These are phyloP conservation scores for Micrastur ruficollis DNA, from an alignment of 2,797 vertebrate species.

Conservation along the genomic window DNA sequence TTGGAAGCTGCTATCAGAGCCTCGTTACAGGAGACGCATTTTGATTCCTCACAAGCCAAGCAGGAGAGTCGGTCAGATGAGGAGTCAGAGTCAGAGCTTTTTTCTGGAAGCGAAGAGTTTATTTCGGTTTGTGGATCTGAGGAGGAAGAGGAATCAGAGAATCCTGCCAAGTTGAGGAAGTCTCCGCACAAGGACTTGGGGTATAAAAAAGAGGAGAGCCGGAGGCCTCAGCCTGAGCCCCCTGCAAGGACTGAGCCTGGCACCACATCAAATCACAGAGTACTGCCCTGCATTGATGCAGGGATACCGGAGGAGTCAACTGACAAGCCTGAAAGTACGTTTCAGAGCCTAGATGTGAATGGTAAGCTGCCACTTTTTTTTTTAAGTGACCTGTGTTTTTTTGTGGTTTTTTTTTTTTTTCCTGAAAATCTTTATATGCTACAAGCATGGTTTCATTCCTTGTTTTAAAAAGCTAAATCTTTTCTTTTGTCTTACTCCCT, in stretches of 20 bases:
- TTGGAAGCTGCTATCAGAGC: slow-evolving; percentile 97
- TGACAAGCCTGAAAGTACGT: slow-evolving; percentile 71
- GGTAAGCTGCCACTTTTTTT: slow-evolving; percentile 68
- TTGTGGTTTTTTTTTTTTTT: background rate
- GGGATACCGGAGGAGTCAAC: slow-evolving; percentile 74
- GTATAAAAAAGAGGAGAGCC: slow-evolving; percentile 91
- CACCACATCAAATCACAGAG: slow-evolving; percentile 80
- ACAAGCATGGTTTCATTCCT: background rate
- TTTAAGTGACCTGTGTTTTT: background rate
- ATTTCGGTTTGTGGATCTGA: slow-evolving; percentile 96
- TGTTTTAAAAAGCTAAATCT: background rate
- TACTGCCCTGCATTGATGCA: slow-evolving; percentile 70
- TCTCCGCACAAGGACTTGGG: slow-evolving; percentile 92
- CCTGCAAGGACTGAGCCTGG: slow-evolving; percentile 76
- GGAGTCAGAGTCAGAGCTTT: slow-evolving; percentile 95
- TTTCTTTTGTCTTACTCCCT: background rate
- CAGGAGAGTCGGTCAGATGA: slow-evolving; percentile 86
- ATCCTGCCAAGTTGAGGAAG: slow-evolving; percentile 84
- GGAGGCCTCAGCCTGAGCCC: slow-evolving; percentile 89
- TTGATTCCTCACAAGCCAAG: slow-evolving; percentile 87
- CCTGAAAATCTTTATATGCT: background rate
- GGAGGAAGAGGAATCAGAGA: slow-evolving; percentile 81
- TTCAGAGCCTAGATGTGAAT: slow-evolving; percentile 82
- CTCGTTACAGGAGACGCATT: slow-evolving; percentile 96
- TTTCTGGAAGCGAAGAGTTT: slow-evolving; percentile 96